These are phyloP conservation scores for Tupaia tana DNA, from an alignment of 2,113 vertebrate species.

Conservation along the genomic window DNA sequence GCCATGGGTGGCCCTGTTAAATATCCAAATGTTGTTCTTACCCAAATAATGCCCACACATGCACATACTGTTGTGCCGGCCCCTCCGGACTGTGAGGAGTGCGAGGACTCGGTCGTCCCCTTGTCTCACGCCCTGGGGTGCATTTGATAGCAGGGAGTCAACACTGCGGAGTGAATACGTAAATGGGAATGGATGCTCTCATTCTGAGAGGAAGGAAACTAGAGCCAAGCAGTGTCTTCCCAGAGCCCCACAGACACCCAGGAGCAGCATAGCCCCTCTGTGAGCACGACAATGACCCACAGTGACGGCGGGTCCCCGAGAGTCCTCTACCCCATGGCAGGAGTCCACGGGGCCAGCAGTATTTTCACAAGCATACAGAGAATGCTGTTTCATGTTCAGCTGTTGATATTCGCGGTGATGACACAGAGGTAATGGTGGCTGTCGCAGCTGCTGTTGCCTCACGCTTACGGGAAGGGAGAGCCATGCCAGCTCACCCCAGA, in stretches of 20 bases:
- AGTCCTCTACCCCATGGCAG: not conserved
- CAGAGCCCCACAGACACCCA: not conserved
- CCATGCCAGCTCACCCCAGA: not conserved
- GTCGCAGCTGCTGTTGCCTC: too few species aligned
- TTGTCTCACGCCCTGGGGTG: not conserved
- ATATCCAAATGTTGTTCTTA: slow-evolving; percentile 20
- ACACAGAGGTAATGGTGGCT: not conserved
- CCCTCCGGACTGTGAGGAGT: not conserved
- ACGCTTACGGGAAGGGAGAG: not conserved
- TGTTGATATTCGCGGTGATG: not conserved
- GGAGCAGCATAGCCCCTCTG: not conserved
- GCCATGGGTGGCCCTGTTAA: not conserved
- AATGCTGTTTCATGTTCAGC: not conserved
- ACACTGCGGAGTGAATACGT: not conserved
- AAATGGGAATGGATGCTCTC: not conserved
- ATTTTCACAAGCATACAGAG: slow-evolving; percentile 2
- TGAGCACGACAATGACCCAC: too few species aligned
- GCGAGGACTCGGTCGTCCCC: not conserved
- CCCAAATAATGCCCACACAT: not conserved
- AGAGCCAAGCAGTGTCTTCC: not conserved
- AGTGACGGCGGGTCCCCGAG: not conserved
- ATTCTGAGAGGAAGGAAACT: not conserved
- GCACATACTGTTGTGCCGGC: not conserved
- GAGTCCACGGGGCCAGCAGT: not conserved
- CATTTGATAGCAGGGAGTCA: not conserved